Base-by-base conservation (phyloP, 1,140 invertebrate genomes). In the Antheraea pernyi region DNA sequence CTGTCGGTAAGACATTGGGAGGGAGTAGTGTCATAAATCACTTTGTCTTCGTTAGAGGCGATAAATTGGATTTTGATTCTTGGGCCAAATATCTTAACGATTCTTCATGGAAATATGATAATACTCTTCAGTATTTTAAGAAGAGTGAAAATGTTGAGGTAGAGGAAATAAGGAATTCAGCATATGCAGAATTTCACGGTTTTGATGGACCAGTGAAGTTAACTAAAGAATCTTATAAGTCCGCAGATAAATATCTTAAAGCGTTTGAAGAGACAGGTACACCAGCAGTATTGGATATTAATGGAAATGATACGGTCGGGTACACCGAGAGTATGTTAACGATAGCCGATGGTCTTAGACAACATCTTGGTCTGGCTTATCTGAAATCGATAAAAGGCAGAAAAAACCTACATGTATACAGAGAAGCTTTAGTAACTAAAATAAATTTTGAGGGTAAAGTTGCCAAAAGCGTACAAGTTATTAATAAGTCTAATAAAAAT, bases 81-180 rank as follows among this genome's bases (percentile, higher is more conserved):
- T 71, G 67, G 67, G 67, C 67, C 0, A 11, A 62, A 36, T 42
- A 61, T 7, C n/a, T 36, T 6, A 59, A 53, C 2, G 67, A 71
- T 22, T 19, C 58, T 0, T 37, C 59, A 9, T 75, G 69, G 73
- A 60, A 58, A 6, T 75, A 71, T 30, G 48, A 75, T 2, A 63
- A 67, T 22, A 18, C 71, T 0, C 48, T 75, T 11, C 64, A 19
- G 53, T 71, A 71, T 36, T 71, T 67, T n/a, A 68, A 46, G 3
- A 69, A 71, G 59, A 60, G 39, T 46, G 69, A 75, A 69, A 71
- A 0, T 7, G n/a, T 75, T 18, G 39, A 67, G 9, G 69, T 71
- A 18, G 10, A 66, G 3, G 67, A 63, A 59, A 69, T 75, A 13
- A 3, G 46, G 4, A 63, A 59, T 8, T 65, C 18, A 19, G 7